A percentile compares a stretch with the other conserved stretches of the same genome.
Conservation (phyloP, 2,888 invertebrate genomes). For the Parapristionchus giblindavisi region DNA sequence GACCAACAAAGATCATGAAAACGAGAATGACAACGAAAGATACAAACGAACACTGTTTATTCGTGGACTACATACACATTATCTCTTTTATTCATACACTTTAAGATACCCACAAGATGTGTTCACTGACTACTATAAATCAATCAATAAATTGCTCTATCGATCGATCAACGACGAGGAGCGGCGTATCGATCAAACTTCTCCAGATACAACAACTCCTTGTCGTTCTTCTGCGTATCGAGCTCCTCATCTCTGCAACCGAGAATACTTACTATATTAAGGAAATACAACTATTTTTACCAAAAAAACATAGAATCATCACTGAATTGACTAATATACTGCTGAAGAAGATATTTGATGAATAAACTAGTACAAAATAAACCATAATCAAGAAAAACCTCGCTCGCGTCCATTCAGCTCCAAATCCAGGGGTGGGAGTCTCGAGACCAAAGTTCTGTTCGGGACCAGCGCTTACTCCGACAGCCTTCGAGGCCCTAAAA, state of each 20-base stretch:
- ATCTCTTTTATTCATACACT: slow-evolving; percentile 15
- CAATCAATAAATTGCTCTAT: neutral
- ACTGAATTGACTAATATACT: neutral
- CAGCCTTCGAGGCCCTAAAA: slow-evolving; percentile 47
- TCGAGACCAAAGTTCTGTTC: slow-evolving; percentile 64
- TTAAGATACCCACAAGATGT: no score
- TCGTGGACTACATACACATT: slow-evolving; percentile 32
- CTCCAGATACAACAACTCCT: slow-evolving; percentile 49
- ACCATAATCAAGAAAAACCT: neutral
- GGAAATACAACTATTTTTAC: neutral
- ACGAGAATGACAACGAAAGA: neutral
- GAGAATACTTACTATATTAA: neutral
- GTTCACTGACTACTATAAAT: no score
- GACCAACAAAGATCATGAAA: neutral
- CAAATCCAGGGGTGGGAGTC: slow-evolving; percentile 67
- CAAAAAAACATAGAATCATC: neutral
- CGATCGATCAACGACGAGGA: slow-evolving; percentile 2
- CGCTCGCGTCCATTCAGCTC: slow-evolving; percentile 59
- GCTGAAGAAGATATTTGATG: neutral
- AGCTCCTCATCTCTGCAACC: slow-evolving; percentile 48
- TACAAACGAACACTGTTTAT: slow-evolving; percentile 22
- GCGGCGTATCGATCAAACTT: slow-evolving; percentile 53
- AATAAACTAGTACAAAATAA: neutral
- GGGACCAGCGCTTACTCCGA: slow-evolving; percentile 58
- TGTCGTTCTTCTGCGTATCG: slow-evolving; percentile 54